A percentile compares a stretch with the other conserved stretches of the same genome.
Evolutionary conservation across 1,140 invertebrate species (phyloP).

Genomic region (Sarcophaga peregrina): DNA sequence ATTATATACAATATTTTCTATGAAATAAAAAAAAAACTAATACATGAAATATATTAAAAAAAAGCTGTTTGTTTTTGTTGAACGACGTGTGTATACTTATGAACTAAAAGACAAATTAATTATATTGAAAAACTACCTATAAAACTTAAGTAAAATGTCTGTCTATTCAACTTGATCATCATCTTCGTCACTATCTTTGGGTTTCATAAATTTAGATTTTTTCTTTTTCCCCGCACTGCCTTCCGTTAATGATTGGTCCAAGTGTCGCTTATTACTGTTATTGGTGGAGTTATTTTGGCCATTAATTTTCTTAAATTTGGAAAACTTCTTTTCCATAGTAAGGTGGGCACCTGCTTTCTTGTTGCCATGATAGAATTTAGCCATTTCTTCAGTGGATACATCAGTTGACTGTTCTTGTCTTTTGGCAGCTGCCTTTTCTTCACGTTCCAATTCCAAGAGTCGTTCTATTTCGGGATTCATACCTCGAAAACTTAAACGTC

Average conservation of each 20-base stretch:
- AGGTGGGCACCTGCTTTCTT: conserved; percentile 53
- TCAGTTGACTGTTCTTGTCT: conserved; percentile 69
- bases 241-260: conserved; percentile 42
- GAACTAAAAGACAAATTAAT: background rate
- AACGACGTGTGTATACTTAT: background rate
- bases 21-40: conserved; percentile 5
- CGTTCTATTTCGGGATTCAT: conserved; percentile 90
- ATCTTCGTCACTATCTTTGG: conserved; percentile 1
- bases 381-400: conserved; percentile 79
- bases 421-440: conserved; percentile 59
- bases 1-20: conserved; percentile 25
- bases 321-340: conserved; percentile 60
- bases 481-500: conserved; percentile 85
- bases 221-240: conserved; percentile 32
- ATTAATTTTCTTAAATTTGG: conserved; percentile 54
- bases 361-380: conserved; percentile 68
- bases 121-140: background rate
- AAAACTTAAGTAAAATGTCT: background rate
- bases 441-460: conserved; percentile 72
- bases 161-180: conserved; percentile 15
- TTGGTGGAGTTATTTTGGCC: background rate
- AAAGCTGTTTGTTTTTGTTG: background rate
- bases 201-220: conserved; percentile 44
- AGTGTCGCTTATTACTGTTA: conserved; percentile 45
- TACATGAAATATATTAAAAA: background rate